Evolutionary conservation across 2,888 invertebrate genomes (phyloP).

Genomic region (Serrognathus titanus): DNA sequence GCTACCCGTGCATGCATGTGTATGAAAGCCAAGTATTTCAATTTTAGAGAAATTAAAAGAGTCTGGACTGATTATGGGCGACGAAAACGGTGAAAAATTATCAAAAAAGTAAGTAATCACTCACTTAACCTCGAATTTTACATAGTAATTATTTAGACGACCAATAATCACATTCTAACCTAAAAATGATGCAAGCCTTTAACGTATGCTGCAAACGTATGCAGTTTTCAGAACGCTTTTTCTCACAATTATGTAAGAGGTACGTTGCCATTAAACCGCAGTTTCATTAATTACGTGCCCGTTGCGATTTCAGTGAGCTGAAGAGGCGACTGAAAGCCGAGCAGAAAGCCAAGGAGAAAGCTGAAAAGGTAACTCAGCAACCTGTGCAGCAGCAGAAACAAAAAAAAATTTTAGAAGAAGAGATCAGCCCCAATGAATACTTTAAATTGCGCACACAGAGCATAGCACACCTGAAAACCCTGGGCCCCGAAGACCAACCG

Average conservation of each 20-base stretch:
- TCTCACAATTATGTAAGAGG: constrained; percentile 35
- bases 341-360: constrained; percentile 89
- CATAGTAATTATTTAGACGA: background rate
- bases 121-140: constrained; percentile 7
- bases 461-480: constrained; percentile 76
- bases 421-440: constrained; percentile 93
- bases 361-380: constrained; percentile 49
- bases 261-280: constrained; percentile 26
- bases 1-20: background rate
- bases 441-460: constrained; percentile 80
- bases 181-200: background rate
- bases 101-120: constrained; percentile 64
- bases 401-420: constrained; percentile 60
- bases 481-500: constrained; percentile 69
- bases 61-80: constrained; percentile 51
- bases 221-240: background rate
- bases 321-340: constrained; percentile 90
- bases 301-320: constrained; percentile 70
- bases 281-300: constrained; percentile 26
- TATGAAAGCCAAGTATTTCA: background rate
- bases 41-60: background rate
- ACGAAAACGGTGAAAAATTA: constrained; percentile 56
- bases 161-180: no score
- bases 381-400: constrained; percentile 34
- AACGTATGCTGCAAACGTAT: background rate